These are phyloP conservation scores for Urophycis tenuis DNA, from an alignment of 2,797 vertebrate species.

Conservation along the genomic window DNA sequence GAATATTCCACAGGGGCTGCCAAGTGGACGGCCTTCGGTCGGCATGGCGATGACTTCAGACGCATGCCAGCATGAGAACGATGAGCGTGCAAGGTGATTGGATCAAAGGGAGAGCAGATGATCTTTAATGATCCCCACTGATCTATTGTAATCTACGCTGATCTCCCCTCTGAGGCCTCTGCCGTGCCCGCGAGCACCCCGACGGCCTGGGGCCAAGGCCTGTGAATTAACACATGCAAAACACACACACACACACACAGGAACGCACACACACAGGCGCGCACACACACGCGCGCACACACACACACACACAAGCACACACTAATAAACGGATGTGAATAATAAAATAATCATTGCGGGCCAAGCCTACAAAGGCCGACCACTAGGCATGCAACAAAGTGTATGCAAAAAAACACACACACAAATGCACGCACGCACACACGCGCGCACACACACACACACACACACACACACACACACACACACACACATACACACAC, in stretches of 20 bases:
- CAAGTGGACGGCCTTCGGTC: conserved; percentile 22
- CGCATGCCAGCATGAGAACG: conserved; percentile 28
- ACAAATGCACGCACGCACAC: background rate
- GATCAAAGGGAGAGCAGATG: conserved; percentile 48
- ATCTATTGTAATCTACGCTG: conserved; percentile 47
- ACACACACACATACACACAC: conserved; percentile 1
- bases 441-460: background rate
- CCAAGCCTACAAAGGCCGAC: background rate
- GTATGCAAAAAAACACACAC: conserved; percentile 20
- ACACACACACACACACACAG: background rate
- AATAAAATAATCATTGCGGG: background rate
- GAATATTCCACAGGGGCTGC: conserved; percentile 20
- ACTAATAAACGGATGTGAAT: background rate
- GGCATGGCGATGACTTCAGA: conserved; percentile 33
- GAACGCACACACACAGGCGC: too few species aligned
- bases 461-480: conserved; percentile 8
- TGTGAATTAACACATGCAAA: conserved; percentile 31
- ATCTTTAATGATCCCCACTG: conserved; percentile 49
- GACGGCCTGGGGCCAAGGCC: conserved; percentile 40
- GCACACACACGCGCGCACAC: background rate
- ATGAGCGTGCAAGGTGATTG: conserved; percentile 35
- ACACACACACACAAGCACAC: background rate
- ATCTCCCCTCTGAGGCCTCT: conserved; percentile 34
- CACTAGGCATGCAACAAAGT: background rate
- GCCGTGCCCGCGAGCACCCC: conserved; percentile 28